Evolutionary conservation across 2,888 invertebrate genomes (phyloP).

Genomic region (Odontocerum albicorne): DNA sequence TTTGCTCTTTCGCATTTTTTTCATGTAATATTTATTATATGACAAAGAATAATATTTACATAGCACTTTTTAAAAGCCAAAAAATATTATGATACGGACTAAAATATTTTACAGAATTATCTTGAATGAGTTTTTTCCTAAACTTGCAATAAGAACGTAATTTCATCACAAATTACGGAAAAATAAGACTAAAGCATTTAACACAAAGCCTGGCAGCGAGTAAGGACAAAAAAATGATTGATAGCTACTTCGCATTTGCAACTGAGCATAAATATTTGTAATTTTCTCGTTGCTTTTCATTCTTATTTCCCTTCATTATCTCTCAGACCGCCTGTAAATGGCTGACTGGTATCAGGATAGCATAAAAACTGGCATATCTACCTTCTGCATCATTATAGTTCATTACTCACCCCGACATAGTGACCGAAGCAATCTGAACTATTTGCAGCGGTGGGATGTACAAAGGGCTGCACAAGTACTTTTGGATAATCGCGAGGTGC

Average conservation of each 20-base stretch:
- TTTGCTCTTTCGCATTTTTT: too few relatives aligned
- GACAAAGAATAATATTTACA: too few relatives aligned
- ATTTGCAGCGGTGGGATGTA: constrained; percentile 12
- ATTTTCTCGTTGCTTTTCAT: constrained; percentile 8
- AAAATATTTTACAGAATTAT: too few relatives aligned
- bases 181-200: neutral
- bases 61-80: too few relatives aligned
- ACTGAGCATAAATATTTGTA: constrained; percentile 6
- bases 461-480: constrained; percentile 9
- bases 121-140: too few relatives aligned
- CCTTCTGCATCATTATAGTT: constrained; percentile 16
- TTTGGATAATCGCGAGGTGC: constrained; percentile 8
- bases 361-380: constrained; percentile 10
- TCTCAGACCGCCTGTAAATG: constrained; percentile 5
- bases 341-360: constrained; percentile 13
- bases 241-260: constrained; percentile 16
- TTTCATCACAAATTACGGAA: too few relatives aligned
- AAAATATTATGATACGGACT: too few relatives aligned
- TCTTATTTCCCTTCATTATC: constrained; percentile 15
- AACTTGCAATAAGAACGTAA: too few relatives aligned
- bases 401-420: constrained; percentile 13
- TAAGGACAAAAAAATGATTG: constrained; percentile 13
- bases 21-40: too few relatives aligned
- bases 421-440: constrained; percentile 13
- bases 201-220: neutral